phyloP scores from a whole-genome alignment of 1,140 invertebrate genomes.

The Samia ricini region DNA sequence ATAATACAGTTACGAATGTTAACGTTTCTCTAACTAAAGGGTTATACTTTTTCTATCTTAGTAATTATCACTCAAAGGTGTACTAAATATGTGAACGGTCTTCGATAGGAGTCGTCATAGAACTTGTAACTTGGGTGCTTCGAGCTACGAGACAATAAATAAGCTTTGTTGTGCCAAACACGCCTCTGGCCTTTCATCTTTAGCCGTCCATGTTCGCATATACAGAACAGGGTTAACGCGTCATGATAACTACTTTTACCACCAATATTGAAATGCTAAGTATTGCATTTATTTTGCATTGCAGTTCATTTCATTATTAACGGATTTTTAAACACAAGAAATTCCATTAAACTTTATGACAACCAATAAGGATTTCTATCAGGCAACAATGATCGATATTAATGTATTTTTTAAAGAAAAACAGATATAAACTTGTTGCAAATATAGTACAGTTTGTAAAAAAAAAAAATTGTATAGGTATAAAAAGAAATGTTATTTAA shows the following conservation, averaged over 20 bases:
- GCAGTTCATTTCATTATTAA: not conserved
- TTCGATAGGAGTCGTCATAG: not conserved
- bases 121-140: slow-evolving; percentile 26
- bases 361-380: too few species aligned
- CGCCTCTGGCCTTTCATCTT: slow-evolving; percentile 41
- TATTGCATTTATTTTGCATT: not conserved
- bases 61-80: not conserved
- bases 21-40: too few species aligned
- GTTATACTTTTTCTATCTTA: too few species aligned
- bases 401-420: too few species aligned
- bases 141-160: slow-evolving; percentile 40
- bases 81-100: not conserved
- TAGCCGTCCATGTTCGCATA: slow-evolving; percentile 28
- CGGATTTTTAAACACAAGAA: not conserved
- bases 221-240: slow-evolving; percentile 14
- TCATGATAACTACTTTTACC: not conserved
- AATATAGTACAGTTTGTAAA: too few species aligned
- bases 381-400: too few species aligned
- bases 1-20: too few species aligned
- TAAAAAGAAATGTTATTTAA: too few species aligned
- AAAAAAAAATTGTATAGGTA: too few species aligned
- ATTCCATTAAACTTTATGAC: too few species aligned
- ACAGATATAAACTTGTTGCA: too few species aligned
- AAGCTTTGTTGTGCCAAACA: slow-evolving; percentile 39
- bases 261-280: not conserved